A percentile compares a stretch with the other conserved stretches of the same genome.
Evolutionary conservation across 2,888 invertebrate species (phyloP).

Genomic region (Torymus aiolomorphi): DNA sequence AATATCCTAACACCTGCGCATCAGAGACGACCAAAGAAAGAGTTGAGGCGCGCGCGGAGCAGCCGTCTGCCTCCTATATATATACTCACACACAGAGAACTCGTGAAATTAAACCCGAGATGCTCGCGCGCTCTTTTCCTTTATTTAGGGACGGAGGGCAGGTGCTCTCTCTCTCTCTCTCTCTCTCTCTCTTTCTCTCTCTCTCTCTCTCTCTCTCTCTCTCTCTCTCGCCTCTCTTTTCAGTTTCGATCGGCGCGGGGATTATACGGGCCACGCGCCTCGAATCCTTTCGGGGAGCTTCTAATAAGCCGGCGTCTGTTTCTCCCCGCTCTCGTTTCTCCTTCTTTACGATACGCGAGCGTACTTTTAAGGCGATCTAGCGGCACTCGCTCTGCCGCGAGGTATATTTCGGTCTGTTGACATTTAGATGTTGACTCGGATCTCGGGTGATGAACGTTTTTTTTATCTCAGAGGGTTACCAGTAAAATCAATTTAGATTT

Average conservation of each 20-base stretch:
- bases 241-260: conserved; percentile 26
- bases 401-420: too few relatives aligned
- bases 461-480: too few relatives aligned
- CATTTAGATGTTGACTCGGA: too few relatives aligned
- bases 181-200: too few relatives aligned
- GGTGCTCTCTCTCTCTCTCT: conserved; percentile 36
- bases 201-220: not conserved
- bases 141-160: conserved; percentile 34
- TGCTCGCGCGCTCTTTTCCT: conserved; percentile 11
- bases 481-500: too few relatives aligned
- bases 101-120: conserved; percentile 34
- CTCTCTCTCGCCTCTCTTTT: conserved; percentile 37
- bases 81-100: not conserved
- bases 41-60: too few relatives aligned
- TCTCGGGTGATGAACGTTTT: too few relatives aligned
- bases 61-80: too few relatives aligned
- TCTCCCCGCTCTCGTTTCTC: not conserved
- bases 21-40: not conserved
- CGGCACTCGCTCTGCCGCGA: not conserved
- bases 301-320: conserved; percentile 31
- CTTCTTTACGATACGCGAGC: not conserved
- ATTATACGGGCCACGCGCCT: conserved; percentile 24
- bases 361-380: not conserved
- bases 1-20: conserved; percentile 11
- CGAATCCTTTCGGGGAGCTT: conserved; percentile 21